These are phyloP conservation scores for Empidonax alnorum DNA, from an alignment of 2,113 vertebrate genomes.

Conservation along the genomic window DNA sequence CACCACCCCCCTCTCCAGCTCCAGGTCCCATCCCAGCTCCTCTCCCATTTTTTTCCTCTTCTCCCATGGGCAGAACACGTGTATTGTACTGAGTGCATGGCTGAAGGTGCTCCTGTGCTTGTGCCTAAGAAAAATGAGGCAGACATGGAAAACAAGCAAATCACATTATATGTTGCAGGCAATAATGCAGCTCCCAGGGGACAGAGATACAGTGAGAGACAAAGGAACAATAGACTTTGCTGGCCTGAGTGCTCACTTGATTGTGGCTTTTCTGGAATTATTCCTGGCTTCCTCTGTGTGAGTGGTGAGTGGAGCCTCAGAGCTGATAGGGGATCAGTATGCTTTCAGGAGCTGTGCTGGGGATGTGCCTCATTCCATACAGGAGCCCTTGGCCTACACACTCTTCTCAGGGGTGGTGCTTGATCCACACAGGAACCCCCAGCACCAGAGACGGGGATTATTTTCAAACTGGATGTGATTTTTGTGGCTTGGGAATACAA, in stretches of 20 bases:
- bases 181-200: conserved; percentile 35
- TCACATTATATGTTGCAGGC: conserved; percentile 48
- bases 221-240: conserved; percentile 32
- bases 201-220: conserved; percentile 16
- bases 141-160: conserved; percentile 34
- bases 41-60: not conserved
- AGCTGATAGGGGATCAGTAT: not conserved
- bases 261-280: conserved; percentile 32
- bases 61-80: not conserved
- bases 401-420: not conserved
- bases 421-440: not conserved
- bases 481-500: not conserved
- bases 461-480: not conserved
- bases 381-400: accelerated
- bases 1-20: not conserved
- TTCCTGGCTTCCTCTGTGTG: not conserved
- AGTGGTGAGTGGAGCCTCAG: accelerated
- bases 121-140: not conserved
- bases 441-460: not conserved
- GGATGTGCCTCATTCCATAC: accelerated
- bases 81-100: accelerated
- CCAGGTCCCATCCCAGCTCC: not conserved
- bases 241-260: not conserved
- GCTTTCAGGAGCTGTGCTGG: not conserved
- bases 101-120: not conserved